Evolutionary conservation across 2,797 vertebrate genomes (phyloP).

Genomic region (Pampus argenteus): DNA sequence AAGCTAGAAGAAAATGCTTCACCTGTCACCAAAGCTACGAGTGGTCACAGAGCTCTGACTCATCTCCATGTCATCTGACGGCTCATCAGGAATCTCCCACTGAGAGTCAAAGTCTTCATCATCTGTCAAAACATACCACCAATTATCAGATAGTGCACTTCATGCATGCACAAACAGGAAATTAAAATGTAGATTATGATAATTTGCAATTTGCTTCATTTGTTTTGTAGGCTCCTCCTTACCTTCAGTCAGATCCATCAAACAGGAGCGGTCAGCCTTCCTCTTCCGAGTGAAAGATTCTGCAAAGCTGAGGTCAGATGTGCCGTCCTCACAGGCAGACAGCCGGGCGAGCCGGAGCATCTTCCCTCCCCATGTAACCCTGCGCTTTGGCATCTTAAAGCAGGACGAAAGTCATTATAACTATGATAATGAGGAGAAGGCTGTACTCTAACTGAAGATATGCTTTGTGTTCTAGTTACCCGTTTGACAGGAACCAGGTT

Average conservation of each 20-base stretch:
- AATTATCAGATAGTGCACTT: background rate
- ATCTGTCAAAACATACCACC: conserved; percentile 57
- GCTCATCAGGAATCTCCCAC: conserved; percentile 75
- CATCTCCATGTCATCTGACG: conserved; percentile 69
- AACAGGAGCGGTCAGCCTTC: conserved; percentile 67
- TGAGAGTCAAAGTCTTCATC: conserved; percentile 76
- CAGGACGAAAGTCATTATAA: background rate
- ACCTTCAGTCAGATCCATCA: conserved; percentile 74
- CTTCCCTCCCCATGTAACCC: conserved; percentile 96
- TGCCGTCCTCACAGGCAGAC: conserved; percentile 29
- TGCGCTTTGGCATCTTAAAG: conserved; percentile 89
- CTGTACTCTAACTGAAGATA: accelerated
- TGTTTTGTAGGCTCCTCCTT: background rate
- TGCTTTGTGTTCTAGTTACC: conserved; percentile 45
- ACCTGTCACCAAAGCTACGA: conserved; percentile 77
- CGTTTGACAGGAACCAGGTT: conserved; percentile 73
- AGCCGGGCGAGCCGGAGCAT: conserved; percentile 58
- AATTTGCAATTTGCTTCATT: background rate
- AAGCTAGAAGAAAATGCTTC: background rate
- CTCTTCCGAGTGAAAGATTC: conserved; percentile 67
- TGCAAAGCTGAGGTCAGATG: conserved; percentile 72
- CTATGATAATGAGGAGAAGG: background rate
- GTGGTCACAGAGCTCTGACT: conserved; percentile 65
- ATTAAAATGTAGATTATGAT: no score
- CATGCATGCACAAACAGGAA: background rate